These are phyloP conservation scores for Lymantria monacha DNA, from an alignment of 2,888 invertebrate species.

Conservation along the genomic window DNA sequence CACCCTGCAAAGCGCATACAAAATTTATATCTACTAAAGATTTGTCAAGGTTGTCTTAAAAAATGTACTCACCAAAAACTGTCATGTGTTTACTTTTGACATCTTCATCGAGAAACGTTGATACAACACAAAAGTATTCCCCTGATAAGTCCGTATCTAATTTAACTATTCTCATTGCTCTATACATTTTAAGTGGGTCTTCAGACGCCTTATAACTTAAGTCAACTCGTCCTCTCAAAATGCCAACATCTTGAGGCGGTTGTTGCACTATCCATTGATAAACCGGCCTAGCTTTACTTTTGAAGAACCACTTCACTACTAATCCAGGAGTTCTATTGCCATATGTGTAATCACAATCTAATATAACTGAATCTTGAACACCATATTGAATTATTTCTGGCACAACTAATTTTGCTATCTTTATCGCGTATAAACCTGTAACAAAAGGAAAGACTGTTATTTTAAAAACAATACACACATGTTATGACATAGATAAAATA, in stretches of 20 bases:
- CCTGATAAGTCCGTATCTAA: conserved; percentile 88
- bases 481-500: no score
- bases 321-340: conserved; percentile 85
- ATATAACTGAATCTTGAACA: conserved; percentile 82
- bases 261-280: conserved; percentile 90
- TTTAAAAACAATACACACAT: conserved; percentile 8
- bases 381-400: conserved; percentile 84
- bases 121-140: conserved; percentile 88
- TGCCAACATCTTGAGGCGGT: conserved; percentile 85
- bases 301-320: conserved; percentile 90
- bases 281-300: conserved; percentile 84
- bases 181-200: conserved; percentile 86
- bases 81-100: conserved; percentile 84
- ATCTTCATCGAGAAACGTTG: conserved; percentile 87
- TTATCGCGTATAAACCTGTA: conserved; percentile 81
- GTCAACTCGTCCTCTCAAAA: conserved; percentile 81
- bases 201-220: conserved; percentile 84
- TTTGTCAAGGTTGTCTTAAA: no score
- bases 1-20: no score
- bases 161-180: conserved; percentile 87
- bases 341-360: conserved; percentile 88
- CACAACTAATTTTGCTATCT: conserved; percentile 84
- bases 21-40: no score
- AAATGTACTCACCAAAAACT: conserved; percentile 83
- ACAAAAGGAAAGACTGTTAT: conserved; percentile 46